Evolutionary conservation across 2,113 vertebrate species (phyloP).

Genomic region (Brevimyrus niger): DNA sequence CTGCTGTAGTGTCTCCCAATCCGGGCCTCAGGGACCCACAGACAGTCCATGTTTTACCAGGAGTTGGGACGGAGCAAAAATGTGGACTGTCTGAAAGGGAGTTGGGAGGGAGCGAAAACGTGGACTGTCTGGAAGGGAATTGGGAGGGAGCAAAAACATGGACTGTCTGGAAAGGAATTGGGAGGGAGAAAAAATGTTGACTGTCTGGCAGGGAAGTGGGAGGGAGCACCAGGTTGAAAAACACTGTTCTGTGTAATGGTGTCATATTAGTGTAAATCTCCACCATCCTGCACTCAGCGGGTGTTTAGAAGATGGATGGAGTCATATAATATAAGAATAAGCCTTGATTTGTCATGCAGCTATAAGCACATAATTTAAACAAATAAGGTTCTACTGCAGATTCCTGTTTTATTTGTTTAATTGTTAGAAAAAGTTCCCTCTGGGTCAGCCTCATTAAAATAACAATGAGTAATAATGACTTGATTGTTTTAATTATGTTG

Average conservation of each 20-base stretch:
- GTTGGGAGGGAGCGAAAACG: too few relatives aligned
- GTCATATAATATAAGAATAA: not conserved
- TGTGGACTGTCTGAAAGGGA: too few relatives aligned
- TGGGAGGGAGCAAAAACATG: not conserved
- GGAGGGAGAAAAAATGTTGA: not conserved
- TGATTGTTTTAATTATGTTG: not conserved
- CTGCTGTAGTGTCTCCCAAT: not conserved
- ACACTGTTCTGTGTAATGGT: not conserved
- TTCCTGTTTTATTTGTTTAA: not conserved
- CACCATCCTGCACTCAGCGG: not conserved
- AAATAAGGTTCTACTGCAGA: not conserved
- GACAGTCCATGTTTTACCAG: too few relatives aligned
- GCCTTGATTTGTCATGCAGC: not conserved
- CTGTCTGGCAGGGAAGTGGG: not conserved
- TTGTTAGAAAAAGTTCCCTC: not conserved
- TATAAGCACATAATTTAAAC: not conserved
- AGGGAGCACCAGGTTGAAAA: not conserved
- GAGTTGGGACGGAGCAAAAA: too few relatives aligned
- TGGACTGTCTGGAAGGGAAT: too few relatives aligned
- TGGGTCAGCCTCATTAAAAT: not conserved
- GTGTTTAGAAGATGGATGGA: not conserved
- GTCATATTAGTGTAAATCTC: not conserved
- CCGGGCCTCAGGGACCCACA: too few relatives aligned
- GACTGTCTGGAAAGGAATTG: not conserved
- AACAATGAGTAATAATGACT: not conserved